Evolutionary conservation across 2,113 vertebrate genomes (phyloP), one percentile per base, ranked within the genome.

Genomic region (Dipodomys spectabilis): DNA sequence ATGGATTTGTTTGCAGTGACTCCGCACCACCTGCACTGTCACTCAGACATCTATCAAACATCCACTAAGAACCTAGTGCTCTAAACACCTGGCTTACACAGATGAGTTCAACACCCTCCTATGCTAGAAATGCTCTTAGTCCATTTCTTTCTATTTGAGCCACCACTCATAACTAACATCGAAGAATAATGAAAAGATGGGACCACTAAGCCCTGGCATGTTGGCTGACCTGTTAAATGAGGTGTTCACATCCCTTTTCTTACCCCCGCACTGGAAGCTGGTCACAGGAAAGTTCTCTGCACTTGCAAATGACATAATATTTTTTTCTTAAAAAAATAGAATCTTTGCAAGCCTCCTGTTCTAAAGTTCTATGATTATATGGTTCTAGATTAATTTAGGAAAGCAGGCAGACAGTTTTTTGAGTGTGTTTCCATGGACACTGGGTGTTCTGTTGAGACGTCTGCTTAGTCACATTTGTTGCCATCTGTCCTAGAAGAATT

Each of bases 331-430:
- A 45, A 93, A 84, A 88, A 87, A 83, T 64, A n/a, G 32, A 72
- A 90, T 93, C 53, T 86, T 5, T 88, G 90, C 88, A 82, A 71
- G 85, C 87, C 87, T 96, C 94, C 27, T 65, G 45, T 93, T 88
- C 93, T 93, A 81, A 96, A 97, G 89, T 95, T 93, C 72, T 68
- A 0, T 12, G 71, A 44, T 19, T 83, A 53, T 95, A 53, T 91
- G 74, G 67, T 94, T 69, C 92, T 93, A 57, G 84, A 91, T 96
- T 82, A 94, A 85, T 90, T 3, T 68, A 91, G 92, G 97, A 95
- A 92, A 88, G 91, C 23, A 67, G 79, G 69, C 82, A 87, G 49
- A 30, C 95, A 39, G 72, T 5, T 92, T 7, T 57, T 45, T 92
- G 95, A 91, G 0, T 19, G 81, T 74, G 19, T 97, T 93, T 93